Percentiles rank a stretch among this genome's conserved stretches.
These are phyloP conservation scores for Crotalus horridus DNA, from an alignment of 2,113 vertebrate species.

Conservation along the genomic window DNA sequence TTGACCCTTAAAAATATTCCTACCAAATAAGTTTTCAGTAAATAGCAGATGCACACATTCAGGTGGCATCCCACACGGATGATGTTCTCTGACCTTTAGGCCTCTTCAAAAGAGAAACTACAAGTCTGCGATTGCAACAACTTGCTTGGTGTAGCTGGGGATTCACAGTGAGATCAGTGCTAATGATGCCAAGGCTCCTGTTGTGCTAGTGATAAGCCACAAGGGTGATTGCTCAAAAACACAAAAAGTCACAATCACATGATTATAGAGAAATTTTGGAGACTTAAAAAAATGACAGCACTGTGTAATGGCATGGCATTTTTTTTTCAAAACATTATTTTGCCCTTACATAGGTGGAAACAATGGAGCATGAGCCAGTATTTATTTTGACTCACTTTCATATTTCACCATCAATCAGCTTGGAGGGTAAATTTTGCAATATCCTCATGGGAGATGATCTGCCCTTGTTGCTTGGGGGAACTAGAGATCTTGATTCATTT, in stretches of 20 bases:
- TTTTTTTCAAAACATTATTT: neutral
- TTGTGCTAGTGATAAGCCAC: neutral
- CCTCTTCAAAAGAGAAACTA: neutral
- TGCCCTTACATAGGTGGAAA: neutral
- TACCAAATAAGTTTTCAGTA: neutral
- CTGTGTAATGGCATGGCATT: neutral
- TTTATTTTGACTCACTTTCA: neutral
- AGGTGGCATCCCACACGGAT: neutral
- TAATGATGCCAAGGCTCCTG: neutral
- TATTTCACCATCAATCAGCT: neutral
- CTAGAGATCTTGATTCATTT: neutral
- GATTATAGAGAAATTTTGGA: neutral
- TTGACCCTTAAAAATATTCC: neutral
- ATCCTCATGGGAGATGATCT: neutral
- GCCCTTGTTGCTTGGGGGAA: neutral
- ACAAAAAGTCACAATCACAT: neutral
- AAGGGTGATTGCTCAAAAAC: neutral
- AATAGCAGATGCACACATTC: neutral
- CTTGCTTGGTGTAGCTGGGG: neutral
- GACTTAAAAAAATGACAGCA: neutral
- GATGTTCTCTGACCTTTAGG: neutral
- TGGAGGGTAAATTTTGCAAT: neutral
- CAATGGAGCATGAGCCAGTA: neutral
- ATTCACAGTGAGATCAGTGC: slow-evolving; percentile 7
- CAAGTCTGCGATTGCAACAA: neutral